Conservation (phyloP, 2,113 vertebrate species). For the Sinocyclocheilus rhinocerous region DNA sequence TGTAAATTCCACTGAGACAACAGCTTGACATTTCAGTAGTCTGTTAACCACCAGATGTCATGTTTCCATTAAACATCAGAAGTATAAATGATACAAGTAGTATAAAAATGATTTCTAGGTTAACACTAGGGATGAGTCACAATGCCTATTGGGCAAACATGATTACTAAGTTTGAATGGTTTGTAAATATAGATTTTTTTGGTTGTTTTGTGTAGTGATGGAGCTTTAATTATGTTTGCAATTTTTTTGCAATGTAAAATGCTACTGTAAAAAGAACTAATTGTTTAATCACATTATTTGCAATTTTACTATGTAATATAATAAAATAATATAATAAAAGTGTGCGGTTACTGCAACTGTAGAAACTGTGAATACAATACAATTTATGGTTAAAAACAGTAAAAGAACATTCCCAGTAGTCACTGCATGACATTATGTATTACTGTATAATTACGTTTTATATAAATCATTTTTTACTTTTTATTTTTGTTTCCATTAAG, state of each 20-base stretch:
- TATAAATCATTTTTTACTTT: no score
- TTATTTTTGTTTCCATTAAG: no score
- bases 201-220: neutral
- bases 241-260: neutral
- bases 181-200: neutral
- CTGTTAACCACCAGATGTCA: conserved; percentile 6
- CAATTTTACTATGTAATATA: no score
- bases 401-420: no score
- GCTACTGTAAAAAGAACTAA: neutral
- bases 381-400: no score
- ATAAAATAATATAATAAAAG: no score
- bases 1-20: conserved; percentile 70
- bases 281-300: neutral
- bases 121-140: neutral
- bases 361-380: no score
- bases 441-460: no score
- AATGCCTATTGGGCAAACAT: neutral
- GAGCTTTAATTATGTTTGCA: neutral
- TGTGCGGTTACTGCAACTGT: no score
- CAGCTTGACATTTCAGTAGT: conserved; percentile 28
- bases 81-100: neutral
- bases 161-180: neutral
- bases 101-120: neutral
- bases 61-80: neutral
- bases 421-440: no score